These are phyloP conservation scores for Acrobasis suavella DNA, from an alignment of 2,888 invertebrate species.

Conservation along the genomic window DNA sequence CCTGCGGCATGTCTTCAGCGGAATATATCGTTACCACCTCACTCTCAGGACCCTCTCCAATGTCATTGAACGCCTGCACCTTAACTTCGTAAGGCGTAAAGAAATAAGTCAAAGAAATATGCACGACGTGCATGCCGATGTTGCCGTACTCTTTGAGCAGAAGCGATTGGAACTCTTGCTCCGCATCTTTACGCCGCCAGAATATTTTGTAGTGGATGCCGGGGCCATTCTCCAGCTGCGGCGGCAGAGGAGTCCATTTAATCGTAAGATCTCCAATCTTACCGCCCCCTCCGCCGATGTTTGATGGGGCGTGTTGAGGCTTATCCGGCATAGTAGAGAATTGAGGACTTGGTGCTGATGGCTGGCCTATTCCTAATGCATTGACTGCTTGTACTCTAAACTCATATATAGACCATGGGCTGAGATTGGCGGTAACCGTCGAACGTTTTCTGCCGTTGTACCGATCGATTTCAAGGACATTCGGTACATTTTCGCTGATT, in stretches of 20 bases:
- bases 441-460: constrained; percentile 91
- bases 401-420: constrained; percentile 95
- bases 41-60: constrained; percentile 92
- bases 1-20: constrained; percentile 96
- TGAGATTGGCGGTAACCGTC: constrained; percentile 85
- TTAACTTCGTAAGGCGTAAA: constrained; percentile 93
- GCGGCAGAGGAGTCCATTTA: constrained; percentile 90
- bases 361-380: constrained; percentile 89
- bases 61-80: constrained; percentile 91
- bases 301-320: constrained; percentile 89
- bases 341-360: constrained; percentile 93
- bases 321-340: constrained; percentile 91
- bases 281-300: constrained; percentile 96
- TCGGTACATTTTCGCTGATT: constrained; percentile 85
- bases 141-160: constrained; percentile 88
- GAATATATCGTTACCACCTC: constrained; percentile 89
- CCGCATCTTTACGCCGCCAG: constrained; percentile 89
- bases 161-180: constrained; percentile 89
- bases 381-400: constrained; percentile 96
- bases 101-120: constrained; percentile 87
- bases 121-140: constrained; percentile 89
- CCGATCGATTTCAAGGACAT: constrained; percentile 88
- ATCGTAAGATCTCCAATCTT: constrained; percentile 97
- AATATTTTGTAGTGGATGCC: constrained; percentile 95
- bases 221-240: constrained; percentile 93